A percentile compares a stretch with the other conserved stretches of the same genome.
phyloP scores from a whole-genome alignment of 2,113 vertebrate genomes.

The Otolemur garnettii region DNA sequence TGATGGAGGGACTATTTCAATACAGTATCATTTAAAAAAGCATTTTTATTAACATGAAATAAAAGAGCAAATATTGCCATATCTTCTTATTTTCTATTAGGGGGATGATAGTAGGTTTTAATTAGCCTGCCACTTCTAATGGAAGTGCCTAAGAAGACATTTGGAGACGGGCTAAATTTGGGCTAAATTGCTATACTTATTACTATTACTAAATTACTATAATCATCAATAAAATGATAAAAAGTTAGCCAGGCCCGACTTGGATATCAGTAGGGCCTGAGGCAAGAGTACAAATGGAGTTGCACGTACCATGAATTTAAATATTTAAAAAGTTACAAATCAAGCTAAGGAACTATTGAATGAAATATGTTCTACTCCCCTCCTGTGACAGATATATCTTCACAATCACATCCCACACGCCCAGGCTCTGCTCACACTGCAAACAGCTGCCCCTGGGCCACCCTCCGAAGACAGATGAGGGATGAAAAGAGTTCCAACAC shows the following conservation, averaged over 20 bases:
- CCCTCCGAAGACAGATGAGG: not conserved
- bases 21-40: not conserved
- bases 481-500: not conserved
- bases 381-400: not conserved
- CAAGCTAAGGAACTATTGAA: not conserved
- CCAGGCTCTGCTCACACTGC: not conserved
- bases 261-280: not conserved
- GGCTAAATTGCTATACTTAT: not conserved
- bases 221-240: constrained; percentile 26
- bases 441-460: not conserved
- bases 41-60: constrained; percentile 15
- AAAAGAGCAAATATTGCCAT: not conserved
- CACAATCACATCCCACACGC: accelerated
- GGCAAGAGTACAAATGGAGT: not conserved
- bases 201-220: not conserved
- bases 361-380: not conserved
- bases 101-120: not conserved
- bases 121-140: not conserved
- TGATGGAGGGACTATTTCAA: not conserved
- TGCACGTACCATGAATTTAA: not conserved
- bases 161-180: not conserved
- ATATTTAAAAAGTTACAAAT: constrained; percentile 56
- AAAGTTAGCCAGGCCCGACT: not conserved
- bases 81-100: not conserved
- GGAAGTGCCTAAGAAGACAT: not conserved